Evolutionary conservation across 2,797 vertebrate species (phyloP).

Genomic region (Tamandua tetradactyla): DNA sequence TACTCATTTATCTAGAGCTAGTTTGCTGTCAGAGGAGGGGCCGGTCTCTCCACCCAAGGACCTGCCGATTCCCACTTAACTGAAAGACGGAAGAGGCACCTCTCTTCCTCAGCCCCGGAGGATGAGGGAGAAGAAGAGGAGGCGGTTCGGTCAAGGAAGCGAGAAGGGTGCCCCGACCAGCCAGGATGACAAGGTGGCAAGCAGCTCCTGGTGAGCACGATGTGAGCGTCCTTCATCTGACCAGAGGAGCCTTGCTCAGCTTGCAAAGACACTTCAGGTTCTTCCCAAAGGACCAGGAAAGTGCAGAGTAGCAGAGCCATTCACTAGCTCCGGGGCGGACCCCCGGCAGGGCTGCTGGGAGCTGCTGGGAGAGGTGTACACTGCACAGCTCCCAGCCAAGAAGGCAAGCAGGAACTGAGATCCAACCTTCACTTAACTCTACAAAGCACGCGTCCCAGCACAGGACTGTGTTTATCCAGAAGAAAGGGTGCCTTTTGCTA

Average conservation of each 20-base stretch:
- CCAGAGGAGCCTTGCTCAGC: neutral
- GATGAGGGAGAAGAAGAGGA: neutral
- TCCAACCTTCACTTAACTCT: neutral
- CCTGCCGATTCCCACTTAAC: constrained; percentile 71
- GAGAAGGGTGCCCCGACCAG: too few relatives aligned
- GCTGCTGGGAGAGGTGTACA: neutral
- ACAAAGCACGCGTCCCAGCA: neutral
- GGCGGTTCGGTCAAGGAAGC: neutral
- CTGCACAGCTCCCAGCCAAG: neutral
- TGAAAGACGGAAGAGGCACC: constrained; percentile 75
- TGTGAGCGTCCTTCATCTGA: neutral
- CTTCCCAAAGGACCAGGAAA: neutral
- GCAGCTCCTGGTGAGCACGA: fast-evolving
- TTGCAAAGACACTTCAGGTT: neutral
- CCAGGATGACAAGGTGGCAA: neutral
- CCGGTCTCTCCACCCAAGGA: constrained; percentile 67
- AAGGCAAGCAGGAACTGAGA: neutral
- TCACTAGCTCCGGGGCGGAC: neutral
- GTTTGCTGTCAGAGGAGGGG: constrained; percentile 81
- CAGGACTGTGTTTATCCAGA: neutral
- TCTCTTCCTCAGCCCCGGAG: constrained; percentile 52
- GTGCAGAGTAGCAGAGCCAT: neutral
- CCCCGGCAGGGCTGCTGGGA: neutral
- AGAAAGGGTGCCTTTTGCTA: neutral
- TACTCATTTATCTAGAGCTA: constrained; percentile 81